Percentiles rank a stretch among this genome's conserved stretches.
Conservation (phyloP, 1,140 invertebrate genomes). For the Cryptotermes secundus region DNA sequence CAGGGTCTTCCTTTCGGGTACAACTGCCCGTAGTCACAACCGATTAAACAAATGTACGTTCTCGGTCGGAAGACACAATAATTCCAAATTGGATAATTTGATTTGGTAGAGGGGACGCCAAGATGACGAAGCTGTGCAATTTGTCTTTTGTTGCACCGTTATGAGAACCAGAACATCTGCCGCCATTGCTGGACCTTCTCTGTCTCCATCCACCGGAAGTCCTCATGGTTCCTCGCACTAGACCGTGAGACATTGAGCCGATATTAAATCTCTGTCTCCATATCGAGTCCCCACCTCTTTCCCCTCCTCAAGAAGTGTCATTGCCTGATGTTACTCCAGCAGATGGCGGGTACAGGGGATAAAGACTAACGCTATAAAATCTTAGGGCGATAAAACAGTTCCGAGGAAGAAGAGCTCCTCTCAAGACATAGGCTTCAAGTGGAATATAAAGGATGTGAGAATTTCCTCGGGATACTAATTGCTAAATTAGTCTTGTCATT, state of each 20-base stretch:
- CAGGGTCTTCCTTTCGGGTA: background rate
- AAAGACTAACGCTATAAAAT: background rate
- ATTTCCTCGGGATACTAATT: background rate
- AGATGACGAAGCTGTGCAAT: constrained; percentile 8
- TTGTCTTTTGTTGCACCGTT: constrained; percentile 22
- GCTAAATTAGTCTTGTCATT: background rate
- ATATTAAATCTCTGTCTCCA: constrained; percentile 5
- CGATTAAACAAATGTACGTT: constrained; percentile 27
- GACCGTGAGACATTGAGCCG: constrained; percentile 8
- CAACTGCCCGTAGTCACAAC: background rate
- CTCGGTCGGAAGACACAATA: constrained; percentile 14
- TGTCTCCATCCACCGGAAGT: constrained; percentile 16
- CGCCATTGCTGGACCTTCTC: constrained; percentile 2
- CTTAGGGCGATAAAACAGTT: background rate
- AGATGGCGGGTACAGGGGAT: background rate
- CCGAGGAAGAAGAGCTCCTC: background rate
- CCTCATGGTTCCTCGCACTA: constrained; percentile 10
- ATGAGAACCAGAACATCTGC: constrained; percentile 23
- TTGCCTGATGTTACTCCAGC: background rate
- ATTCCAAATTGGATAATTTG: constrained; percentile 29
- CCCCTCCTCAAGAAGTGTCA: background rate
- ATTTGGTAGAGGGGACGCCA: constrained; percentile 4
- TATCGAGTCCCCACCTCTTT: no score
- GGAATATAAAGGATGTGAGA: constrained; percentile 16
- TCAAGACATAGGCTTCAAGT: background rate